Conservation (phyloP, 2,797 vertebrate species). For the Pelobates cultripes region DNA sequence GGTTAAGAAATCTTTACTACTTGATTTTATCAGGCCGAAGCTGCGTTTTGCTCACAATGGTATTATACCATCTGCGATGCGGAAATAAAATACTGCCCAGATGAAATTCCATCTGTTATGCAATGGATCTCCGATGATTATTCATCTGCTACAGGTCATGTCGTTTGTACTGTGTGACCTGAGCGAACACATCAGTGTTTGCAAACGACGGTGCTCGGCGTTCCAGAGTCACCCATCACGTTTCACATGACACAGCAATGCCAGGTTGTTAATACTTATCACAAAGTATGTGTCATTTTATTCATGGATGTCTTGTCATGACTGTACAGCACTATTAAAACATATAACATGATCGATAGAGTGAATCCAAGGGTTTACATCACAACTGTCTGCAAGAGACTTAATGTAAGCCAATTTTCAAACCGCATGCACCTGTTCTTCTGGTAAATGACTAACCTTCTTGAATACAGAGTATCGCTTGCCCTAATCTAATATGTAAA, state of each 20-base stretch:
- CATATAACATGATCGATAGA: no score
- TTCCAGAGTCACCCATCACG: conserved; percentile 12
- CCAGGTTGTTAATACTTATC: neutral
- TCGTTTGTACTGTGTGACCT: conserved; percentile 36
- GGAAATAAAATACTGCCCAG: conserved; percentile 43
- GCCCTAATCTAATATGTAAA: no score
- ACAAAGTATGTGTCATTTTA: neutral
- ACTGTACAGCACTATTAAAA: no score
- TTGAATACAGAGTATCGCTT: no score
- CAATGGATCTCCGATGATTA: conserved; percentile 50
- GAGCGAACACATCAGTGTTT: conserved; percentile 25
- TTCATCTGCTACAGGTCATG: conserved; percentile 49
- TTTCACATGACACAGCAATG: neutral
- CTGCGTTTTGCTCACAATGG: conserved; percentile 42
- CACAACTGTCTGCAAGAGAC: neutral
- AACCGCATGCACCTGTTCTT: conserved; percentile 13
- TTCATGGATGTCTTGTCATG: no score
- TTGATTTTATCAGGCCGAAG: no score
- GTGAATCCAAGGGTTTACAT: no score
- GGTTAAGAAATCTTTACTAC: no score
- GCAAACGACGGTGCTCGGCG: conserved; percentile 23
- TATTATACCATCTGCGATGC: conserved; percentile 40
- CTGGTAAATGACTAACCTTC: no score
- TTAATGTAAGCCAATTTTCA: neutral
- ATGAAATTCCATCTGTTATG: conserved; percentile 49